phyloP scores from a whole-genome alignment of 1,140 invertebrate genomes.

The Vollenhovia emeryi region DNA sequence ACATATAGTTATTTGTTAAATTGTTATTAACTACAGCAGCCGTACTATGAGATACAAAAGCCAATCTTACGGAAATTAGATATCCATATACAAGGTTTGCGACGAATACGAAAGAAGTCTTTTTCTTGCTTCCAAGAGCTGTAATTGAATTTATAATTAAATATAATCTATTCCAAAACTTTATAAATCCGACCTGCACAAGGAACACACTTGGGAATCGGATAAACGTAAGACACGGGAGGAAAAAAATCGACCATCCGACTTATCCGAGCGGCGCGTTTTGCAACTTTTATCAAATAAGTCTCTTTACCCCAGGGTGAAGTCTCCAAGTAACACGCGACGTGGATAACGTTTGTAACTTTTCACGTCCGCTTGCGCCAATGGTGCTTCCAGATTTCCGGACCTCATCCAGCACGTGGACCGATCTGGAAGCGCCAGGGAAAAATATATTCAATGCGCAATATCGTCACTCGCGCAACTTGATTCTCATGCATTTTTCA shows the following conservation, averaged over 20 bases:
- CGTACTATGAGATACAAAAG: no score
- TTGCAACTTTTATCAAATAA: conserved; percentile 53
- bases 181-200: background rate
- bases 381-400: conserved; percentile 34
- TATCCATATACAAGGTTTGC: background rate
- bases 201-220: background rate
- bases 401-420: background rate
- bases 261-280: background rate
- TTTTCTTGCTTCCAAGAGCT: background rate
- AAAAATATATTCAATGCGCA: conserved; percentile 46
- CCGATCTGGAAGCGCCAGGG: conserved; percentile 21
- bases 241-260: background rate
- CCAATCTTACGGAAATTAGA: background rate
- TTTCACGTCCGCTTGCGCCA: conserved; percentile 12
- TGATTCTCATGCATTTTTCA: conserved; percentile 55
- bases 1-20: background rate
- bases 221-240: background rate
- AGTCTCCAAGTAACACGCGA: conserved; percentile 11
- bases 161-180: background rate
- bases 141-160: background rate
- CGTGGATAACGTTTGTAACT: conserved; percentile 53
- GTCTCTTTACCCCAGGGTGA: conserved; percentile 23
- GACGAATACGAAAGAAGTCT: background rate
- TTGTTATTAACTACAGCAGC: no score
- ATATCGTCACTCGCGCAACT: conserved; percentile 12